Conservation (phyloP, 2,113 vertebrate species). For the Riparia riparia region DNA sequence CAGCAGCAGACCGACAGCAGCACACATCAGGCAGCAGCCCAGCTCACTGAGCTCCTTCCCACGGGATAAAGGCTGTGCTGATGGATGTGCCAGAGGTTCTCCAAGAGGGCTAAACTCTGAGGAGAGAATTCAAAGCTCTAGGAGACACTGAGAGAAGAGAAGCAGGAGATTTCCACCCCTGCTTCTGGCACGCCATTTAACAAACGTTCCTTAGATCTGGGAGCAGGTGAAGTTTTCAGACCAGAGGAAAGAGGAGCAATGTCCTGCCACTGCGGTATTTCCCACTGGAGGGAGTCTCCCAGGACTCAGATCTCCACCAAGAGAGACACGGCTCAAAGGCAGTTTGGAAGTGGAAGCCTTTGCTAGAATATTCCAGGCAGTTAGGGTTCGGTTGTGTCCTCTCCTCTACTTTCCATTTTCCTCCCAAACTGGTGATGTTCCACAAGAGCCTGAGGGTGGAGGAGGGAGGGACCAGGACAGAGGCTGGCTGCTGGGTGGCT, state of each 20-base stretch:
- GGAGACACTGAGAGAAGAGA: background rate
- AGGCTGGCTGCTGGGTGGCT: fast-evolving
- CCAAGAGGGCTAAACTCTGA: background rate
- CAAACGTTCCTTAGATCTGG: background rate
- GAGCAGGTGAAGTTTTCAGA: background rate
- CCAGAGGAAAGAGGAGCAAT: background rate
- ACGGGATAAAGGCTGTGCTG: background rate
- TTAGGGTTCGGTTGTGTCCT: background rate
- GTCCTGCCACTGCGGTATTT: background rate
- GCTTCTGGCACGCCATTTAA: background rate
- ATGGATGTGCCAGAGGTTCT: too few relatives aligned
- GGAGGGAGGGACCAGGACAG: fast-evolving
- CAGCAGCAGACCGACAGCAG: background rate
- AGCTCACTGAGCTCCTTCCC: background rate
- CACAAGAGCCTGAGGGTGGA: background rate
- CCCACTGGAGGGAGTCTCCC: background rate
- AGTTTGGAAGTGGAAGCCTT: background rate
- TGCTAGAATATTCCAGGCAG: background rate
- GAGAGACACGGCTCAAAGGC: background rate
- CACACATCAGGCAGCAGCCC: fast-evolving
- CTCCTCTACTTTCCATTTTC: background rate
- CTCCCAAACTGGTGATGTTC: background rate
- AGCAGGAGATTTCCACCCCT: background rate
- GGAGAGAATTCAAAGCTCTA: background rate
- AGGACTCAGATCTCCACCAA: background rate